Conservation (phyloP, 2,797 vertebrate genomes). For the Martes flavigula region DNA sequence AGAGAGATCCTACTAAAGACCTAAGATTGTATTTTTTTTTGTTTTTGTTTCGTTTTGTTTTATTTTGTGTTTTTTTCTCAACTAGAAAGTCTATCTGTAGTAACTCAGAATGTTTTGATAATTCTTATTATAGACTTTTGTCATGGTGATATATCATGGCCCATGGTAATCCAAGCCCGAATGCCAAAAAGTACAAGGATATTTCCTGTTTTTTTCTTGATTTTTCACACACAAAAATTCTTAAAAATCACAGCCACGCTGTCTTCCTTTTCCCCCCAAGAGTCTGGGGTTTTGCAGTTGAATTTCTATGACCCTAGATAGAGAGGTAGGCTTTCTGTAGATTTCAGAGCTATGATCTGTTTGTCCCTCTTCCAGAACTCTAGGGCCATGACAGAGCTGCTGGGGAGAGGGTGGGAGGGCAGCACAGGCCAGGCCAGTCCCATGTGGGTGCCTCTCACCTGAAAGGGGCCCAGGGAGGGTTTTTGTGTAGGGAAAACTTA, state of each 20-base stretch:
- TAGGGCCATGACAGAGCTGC: neutral
- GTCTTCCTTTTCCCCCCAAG: neutral
- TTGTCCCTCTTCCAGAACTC: neutral
- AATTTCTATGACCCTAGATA: neutral
- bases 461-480: neutral
- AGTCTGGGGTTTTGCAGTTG: constrained; percentile 27
- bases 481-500: neutral
- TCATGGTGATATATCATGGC: constrained; percentile 46
- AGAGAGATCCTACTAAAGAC: constrained; percentile 53
- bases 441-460: neutral
- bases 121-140: constrained; percentile 69
- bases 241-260: constrained; percentile 23
- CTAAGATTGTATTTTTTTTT: constrained; percentile 47
- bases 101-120: constrained; percentile 66
- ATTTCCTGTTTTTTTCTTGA: neutral
- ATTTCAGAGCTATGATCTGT: neutral
- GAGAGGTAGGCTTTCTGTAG: neutral
- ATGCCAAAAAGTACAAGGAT: constrained; percentile 52
- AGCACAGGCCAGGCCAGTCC: too few species aligned
- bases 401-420: neutral
- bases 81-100: constrained; percentile 56
- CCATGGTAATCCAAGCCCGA: constrained; percentile 54
- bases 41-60: neutral
- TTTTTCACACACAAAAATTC: neutral
- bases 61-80: constrained; percentile 57